Percentiles rank a stretch among this genome's conserved stretches.
phyloP scores from a whole-genome alignment of 2,113 vertebrate genomes.

The Pungitius pungitius region DNA sequence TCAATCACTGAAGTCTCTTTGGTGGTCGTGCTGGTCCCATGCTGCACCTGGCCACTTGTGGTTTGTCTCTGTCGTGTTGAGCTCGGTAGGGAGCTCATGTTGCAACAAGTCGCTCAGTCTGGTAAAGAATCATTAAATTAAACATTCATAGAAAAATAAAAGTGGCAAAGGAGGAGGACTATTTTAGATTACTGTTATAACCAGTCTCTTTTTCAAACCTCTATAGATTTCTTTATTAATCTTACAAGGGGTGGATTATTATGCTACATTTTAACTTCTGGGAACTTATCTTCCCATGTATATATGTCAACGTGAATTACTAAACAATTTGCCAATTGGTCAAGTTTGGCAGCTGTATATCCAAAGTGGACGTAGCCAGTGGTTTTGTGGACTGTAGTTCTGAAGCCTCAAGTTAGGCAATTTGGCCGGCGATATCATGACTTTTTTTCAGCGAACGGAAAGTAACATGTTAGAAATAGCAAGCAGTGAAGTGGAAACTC shows the following conservation, averaged over 20 bases:
- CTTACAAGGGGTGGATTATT: no score
- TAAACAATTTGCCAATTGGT: no score
- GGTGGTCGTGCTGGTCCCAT: slow-evolving; percentile 6
- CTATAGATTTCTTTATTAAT: no score
- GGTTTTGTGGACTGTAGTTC: not conserved
- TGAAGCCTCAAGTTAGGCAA: not conserved
- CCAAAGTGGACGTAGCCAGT: not conserved
- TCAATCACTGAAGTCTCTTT: not conserved
- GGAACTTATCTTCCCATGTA: no score
- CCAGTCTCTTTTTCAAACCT: no score
- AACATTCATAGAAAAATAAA: not conserved
- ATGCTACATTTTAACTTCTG: no score
- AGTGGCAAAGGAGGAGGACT: not conserved
- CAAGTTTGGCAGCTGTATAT: no score
- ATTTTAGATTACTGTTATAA: not conserved
- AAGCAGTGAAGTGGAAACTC: not conserved
- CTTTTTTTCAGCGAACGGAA: no score
- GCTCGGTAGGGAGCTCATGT: slow-evolving; percentile 36
- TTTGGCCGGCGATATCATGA: no score
- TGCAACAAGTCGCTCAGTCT: slow-evolving; percentile 44
- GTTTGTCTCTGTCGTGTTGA: not conserved
- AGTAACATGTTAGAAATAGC: not conserved
- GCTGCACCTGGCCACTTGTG: not conserved
- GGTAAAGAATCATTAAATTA: slow-evolving; percentile 11
- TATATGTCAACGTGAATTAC: no score